These are phyloP conservation scores for Heliconius cydno DNA, from an alignment of 2,888 invertebrate genomes.

Conservation along the genomic window DNA sequence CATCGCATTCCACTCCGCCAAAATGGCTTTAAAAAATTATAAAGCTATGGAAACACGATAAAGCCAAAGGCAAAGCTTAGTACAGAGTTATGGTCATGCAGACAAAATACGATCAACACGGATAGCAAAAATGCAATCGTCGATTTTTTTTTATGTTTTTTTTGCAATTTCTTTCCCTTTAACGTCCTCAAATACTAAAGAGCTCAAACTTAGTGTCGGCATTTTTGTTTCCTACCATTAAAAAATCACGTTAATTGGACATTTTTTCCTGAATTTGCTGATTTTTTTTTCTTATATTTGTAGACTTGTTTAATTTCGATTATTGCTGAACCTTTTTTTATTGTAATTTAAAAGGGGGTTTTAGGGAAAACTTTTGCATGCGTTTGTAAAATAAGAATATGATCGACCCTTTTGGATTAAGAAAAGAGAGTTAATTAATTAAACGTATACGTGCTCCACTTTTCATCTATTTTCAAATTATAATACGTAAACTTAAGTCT, in stretches of 20 bases:
- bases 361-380: background rate
- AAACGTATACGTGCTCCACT: no score
- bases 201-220: constrained; percentile 46
- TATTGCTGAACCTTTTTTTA: constrained; percentile 6
- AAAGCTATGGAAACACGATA: background rate
- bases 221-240: constrained; percentile 39
- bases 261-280: constrained; percentile 66
- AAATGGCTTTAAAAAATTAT: background rate
- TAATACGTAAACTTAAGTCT: no score
- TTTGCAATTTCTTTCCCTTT: constrained; percentile 19
- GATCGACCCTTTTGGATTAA: background rate
- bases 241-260: constrained; percentile 67
- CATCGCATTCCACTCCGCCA: no score
- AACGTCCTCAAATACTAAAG: constrained; percentile 35
- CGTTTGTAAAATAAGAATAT: background rate
- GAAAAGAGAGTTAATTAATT: background rate
- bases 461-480: no score
- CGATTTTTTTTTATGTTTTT: background rate
- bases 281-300: constrained; percentile 48
- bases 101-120: constrained; percentile 25
- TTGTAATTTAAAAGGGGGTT: constrained; percentile 2
- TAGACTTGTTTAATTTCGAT: constrained; percentile 14
- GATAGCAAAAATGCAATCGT: constrained; percentile 12
- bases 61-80: background rate
- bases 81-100: constrained; percentile 10